Evolutionary conservation across 2,113 vertebrate genomes (phyloP).

Genomic region (Buteo buteo): DNA sequence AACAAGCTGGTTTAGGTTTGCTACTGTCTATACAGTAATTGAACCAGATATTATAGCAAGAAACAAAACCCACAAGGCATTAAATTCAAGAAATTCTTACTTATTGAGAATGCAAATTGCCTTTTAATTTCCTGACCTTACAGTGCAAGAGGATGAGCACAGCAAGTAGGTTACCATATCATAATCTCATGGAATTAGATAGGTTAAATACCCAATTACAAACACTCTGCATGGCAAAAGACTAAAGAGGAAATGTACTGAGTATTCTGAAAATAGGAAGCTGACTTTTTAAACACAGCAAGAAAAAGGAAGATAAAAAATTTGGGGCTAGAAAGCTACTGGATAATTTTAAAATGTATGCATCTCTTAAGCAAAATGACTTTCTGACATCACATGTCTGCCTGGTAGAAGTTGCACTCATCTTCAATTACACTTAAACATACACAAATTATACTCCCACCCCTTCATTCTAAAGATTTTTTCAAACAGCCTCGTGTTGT

Average conservation of each 20-base stretch:
- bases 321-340: neutral
- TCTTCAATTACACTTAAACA: neutral
- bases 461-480: neutral
- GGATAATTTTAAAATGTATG: neutral
- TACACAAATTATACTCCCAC: neutral
- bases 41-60: neutral
- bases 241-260: neutral
- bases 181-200: conserved; percentile 22
- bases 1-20: conserved; percentile 23
- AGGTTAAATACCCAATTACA: conserved; percentile 45
- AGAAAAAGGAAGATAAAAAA: neutral
- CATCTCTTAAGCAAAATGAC: neutral
- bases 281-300: neutral
- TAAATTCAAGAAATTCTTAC: conserved; percentile 9
- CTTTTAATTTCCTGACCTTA: conserved; percentile 49
- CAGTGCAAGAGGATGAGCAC: neutral
- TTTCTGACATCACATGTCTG: neutral
- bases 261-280: neutral
- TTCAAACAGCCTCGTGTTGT: neutral
- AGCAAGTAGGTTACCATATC: conserved; percentile 8
- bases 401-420: neutral
- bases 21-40: neutral
- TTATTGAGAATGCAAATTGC: neutral
- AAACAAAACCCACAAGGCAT: neutral
- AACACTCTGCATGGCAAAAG: neutral